phyloP scores from a whole-genome alignment of 2,888 invertebrate species.

The Autographa gamma region DNA sequence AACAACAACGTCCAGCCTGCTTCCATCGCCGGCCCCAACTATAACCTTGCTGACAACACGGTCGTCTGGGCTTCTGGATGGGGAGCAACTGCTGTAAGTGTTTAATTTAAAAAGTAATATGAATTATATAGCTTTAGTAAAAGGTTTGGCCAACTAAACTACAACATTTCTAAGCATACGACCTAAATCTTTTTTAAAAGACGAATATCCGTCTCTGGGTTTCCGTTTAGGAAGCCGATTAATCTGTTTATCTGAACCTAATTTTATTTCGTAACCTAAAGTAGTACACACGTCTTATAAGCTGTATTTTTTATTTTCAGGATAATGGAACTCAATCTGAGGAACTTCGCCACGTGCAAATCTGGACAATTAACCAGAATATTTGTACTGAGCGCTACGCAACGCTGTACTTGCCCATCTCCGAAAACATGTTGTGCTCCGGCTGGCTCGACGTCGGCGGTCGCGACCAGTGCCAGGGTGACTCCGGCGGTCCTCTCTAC shows the following conservation, averaged over 20 bases:
- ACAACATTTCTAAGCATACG: too few species aligned
- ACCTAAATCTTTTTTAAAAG: too few species aligned
- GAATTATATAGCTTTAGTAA: too few species aligned
- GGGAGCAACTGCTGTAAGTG: constrained; percentile 67
- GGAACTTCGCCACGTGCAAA: constrained; percentile 29
- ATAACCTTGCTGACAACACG: constrained; percentile 62
- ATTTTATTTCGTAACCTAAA: too few species aligned
- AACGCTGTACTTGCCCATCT: constrained; percentile 34
- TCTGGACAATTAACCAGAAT: constrained; percentile 65
- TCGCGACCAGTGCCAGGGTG: constrained; percentile 79
- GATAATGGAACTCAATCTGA: background rate
- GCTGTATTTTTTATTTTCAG: background rate
- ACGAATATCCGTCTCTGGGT: too few species aligned
- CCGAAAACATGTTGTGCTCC: constrained; percentile 69
- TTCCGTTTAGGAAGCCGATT: too few species aligned
- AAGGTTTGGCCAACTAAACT: too few species aligned
- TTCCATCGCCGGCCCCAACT: constrained; percentile 65
- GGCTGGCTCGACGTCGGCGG: constrained; percentile 72
- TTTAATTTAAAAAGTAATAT: background rate
- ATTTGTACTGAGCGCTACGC: constrained; percentile 59
- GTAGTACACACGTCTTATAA: background rate
- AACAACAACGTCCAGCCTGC: constrained; percentile 52
- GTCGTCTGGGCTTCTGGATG: constrained; percentile 70
- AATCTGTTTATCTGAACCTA: too few species aligned
- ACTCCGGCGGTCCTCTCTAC: constrained; percentile 73